Evolutionary conservation across 2,797 vertebrate genomes (phyloP).

Genomic region (Melanogrammus aeglefinus): DNA sequence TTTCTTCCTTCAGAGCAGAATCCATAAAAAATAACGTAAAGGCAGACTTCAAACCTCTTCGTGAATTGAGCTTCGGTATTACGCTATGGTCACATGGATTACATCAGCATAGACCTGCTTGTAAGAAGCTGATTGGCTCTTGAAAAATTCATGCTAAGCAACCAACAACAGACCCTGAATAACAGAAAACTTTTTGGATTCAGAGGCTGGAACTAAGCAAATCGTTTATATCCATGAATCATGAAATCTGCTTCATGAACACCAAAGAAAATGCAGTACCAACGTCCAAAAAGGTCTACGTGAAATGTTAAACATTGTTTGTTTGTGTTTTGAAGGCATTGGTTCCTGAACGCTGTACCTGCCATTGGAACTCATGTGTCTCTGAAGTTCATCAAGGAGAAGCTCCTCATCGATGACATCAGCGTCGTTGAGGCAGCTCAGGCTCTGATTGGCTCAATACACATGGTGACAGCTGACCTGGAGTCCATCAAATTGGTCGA

Average conservation of each 20-base stretch:
- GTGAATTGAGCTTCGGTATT: too few relatives aligned
- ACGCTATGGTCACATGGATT: neutral
- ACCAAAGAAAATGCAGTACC: neutral
- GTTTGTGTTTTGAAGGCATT: conserved; percentile 62
- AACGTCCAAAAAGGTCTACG: neutral
- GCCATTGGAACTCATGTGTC: conserved; percentile 69
- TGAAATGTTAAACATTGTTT: neutral
- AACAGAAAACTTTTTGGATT: too few relatives aligned
- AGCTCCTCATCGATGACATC: conserved; percentile 69
- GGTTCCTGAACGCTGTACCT: conserved; percentile 76
- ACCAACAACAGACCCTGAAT: too few relatives aligned
- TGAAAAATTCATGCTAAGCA: neutral
- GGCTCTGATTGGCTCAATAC: conserved; percentile 67
- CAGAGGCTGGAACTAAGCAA: too few relatives aligned
- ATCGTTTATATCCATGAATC: neutral
- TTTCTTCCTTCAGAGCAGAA: conserved; percentile 1
- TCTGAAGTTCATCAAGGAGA: conserved; percentile 77
- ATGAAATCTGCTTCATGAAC: neutral
- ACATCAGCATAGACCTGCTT: neutral
- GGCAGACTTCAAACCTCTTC: too few relatives aligned
- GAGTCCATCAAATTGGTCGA: conserved; percentile 65
- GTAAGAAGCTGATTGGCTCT: neutral
- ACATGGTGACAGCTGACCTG: conserved; percentile 69
- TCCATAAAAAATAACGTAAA: neutral
- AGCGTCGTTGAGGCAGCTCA: conserved; percentile 66